These are phyloP conservation scores for Sepioteuthis lessoniana DNA, from an alignment of 2,888 invertebrate species.

Conservation along the genomic window DNA sequence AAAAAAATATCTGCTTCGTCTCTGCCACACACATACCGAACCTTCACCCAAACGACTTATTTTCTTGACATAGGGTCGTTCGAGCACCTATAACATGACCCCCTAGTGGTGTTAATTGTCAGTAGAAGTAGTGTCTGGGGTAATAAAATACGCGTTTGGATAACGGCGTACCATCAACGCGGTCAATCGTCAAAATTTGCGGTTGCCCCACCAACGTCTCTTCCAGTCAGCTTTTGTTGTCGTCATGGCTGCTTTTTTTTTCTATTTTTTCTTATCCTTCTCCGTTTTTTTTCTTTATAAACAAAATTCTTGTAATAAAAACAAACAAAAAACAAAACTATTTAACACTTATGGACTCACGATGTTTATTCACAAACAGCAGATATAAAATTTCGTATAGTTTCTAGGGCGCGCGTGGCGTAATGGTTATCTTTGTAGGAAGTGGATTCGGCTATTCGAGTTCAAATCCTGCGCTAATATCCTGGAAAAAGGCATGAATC, in stretches of 20 bases:
- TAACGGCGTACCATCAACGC: not conserved
- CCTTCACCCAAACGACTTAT: not conserved
- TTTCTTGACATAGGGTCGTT: not conserved
- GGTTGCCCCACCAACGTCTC: not conserved
- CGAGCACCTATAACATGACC: not conserved
- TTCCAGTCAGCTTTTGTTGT: not conserved
- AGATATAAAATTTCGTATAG: too few species aligned
- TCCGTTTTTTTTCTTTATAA: not conserved
- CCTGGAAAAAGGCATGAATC: too few species aligned
- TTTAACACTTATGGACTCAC: not conserved
- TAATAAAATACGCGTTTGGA: not conserved
- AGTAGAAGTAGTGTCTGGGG: too few species aligned
- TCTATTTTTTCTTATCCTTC: not conserved
- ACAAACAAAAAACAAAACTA: too few species aligned
- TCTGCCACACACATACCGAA: not conserved
- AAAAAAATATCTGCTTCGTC: not conserved
- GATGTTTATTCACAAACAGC: not conserved
- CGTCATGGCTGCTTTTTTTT: not conserved
- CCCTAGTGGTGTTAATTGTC: not conserved
- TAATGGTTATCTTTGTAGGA: too few species aligned
- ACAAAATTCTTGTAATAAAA: not conserved
- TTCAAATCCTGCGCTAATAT: too few species aligned
- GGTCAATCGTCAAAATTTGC: not conserved
- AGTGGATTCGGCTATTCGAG: too few species aligned
- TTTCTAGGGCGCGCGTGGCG: too few species aligned